These are phyloP conservation scores for Adelges cooleyi DNA, from an alignment of 1,140 invertebrate species.

Conservation along the genomic window DNA sequence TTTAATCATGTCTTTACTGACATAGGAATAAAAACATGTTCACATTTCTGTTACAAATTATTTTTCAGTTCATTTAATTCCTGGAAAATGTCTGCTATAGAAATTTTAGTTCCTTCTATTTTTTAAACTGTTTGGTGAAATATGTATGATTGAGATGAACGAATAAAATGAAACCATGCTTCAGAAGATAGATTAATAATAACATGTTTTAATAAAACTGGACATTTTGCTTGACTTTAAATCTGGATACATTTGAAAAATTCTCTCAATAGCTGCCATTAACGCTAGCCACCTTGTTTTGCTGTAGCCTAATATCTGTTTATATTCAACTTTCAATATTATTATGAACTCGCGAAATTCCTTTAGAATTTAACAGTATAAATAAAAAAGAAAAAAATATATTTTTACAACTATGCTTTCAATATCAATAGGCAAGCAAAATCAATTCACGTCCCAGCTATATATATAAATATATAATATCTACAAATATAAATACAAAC, in stretches of 20 bases:
- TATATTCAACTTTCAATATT: slow-evolving; percentile 32
- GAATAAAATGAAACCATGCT: neutral
- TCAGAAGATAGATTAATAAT: slow-evolving; percentile 33
- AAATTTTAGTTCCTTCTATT: too few species aligned
- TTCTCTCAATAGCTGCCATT: slow-evolving; percentile 31
- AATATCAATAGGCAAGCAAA: slow-evolving; percentile 34
- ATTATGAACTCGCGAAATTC: slow-evolving; percentile 35
- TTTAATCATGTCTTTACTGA: neutral
- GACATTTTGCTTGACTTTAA: slow-evolving; percentile 35
- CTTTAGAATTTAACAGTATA: slow-evolving; percentile 34
- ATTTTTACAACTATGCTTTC: too few species aligned
- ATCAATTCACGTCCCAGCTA: slow-evolving; percentile 29
- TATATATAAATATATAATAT: too few species aligned
- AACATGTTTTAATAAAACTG: slow-evolving; percentile 32
- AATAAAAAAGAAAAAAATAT: too few species aligned
- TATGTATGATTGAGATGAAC: too few species aligned
- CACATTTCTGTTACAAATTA: too few species aligned
- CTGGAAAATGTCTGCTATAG: too few species aligned
- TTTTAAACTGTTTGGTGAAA: too few species aligned
- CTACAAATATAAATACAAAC: too few species aligned
- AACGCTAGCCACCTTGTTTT: slow-evolving; percentile 34
- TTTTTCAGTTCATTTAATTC: too few species aligned
- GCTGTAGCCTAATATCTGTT: slow-evolving; percentile 31
- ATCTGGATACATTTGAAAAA: slow-evolving; percentile 32
- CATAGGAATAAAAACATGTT: too few species aligned